phyloP scores from a whole-genome alignment of 2,113 vertebrate species.

The Sardina pilchardus region DNA sequence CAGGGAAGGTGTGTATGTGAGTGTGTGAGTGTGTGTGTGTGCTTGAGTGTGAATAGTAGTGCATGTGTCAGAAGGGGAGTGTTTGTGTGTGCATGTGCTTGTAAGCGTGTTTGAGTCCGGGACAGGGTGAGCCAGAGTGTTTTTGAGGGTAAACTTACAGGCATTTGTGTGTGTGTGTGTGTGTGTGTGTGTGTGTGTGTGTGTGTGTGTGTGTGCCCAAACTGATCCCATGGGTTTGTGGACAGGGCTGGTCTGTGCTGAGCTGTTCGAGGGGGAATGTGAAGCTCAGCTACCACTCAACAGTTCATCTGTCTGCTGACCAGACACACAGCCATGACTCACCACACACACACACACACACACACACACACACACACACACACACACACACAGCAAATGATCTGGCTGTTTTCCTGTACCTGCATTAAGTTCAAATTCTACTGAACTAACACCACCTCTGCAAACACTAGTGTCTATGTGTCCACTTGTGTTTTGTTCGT shows the following conservation, averaged over 20 bases:
- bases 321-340: background rate
- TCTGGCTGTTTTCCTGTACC: background rate
- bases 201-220: background rate
- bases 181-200: background rate
- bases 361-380: conserved; percentile 3
- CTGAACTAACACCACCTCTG: background rate
- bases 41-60: background rate
- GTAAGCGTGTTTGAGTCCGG: too few relatives aligned
- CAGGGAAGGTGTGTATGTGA: background rate
- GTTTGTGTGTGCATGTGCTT: background rate
- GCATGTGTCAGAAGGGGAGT: background rate
- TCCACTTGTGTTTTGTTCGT: too few relatives aligned
- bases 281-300: background rate
- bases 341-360: background rate
- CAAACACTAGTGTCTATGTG: background rate
- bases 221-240: background rate
- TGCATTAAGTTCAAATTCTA: background rate
- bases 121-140: too few relatives aligned
- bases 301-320: conserved; percentile 6
- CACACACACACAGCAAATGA: background rate
- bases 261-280: background rate
- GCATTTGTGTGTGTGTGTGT: background rate
- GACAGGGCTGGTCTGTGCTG: conserved; percentile 3
- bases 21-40: background rate
- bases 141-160: too few relatives aligned